These are phyloP conservation scores for Lepidonotus clava DNA, from an alignment of 2,888 invertebrate species.

Conservation along the genomic window DNA sequence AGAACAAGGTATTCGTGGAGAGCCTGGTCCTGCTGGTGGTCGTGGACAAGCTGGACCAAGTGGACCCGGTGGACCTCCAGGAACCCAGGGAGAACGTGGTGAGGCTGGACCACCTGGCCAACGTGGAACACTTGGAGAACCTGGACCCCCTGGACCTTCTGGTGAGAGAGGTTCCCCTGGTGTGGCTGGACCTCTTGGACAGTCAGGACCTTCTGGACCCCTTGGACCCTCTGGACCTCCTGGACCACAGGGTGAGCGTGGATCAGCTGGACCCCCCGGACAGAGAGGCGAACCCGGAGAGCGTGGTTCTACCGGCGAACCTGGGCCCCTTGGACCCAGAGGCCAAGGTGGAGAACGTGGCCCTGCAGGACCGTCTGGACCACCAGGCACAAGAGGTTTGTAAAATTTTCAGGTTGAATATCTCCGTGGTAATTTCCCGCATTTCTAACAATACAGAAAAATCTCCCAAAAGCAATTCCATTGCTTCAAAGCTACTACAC, in stretches of 20 bases:
- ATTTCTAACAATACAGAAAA: too few relatives aligned
- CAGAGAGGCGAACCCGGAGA: conserved; percentile 58
- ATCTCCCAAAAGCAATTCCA: too few relatives aligned
- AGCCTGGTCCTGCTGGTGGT: conserved; percentile 40
- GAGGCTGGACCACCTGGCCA: conserved; percentile 54
- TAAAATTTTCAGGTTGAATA: too few relatives aligned
- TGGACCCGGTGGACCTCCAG: conserved; percentile 21
- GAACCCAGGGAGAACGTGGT: neutral
- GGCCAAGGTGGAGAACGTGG: conserved; percentile 59
- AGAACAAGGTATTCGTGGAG: conserved; percentile 21
- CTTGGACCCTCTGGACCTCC: conserved; percentile 56
- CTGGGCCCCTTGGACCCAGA: conserved; percentile 51
- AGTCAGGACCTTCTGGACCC: conserved; percentile 57
- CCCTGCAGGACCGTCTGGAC: conserved; percentile 59
- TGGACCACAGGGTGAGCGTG: conserved; percentile 58
- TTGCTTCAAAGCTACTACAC: too few relatives aligned
- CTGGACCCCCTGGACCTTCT: conserved; percentile 50
- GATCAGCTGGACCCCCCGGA: conserved; percentile 60
- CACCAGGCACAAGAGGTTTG: conserved; percentile 58
- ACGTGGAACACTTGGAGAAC: conserved; percentile 36
- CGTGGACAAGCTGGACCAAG: conserved; percentile 6
- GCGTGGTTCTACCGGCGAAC: conserved; percentile 31
- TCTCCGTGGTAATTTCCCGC: too few relatives aligned
- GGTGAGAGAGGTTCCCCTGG: conserved; percentile 59
- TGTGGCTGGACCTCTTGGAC: conserved; percentile 56